Percentiles rank a stretch among this genome's conserved stretches.
phyloP scores from a whole-genome alignment of 2,797 vertebrate genomes.

The Acanthurus leucopareius region DNA sequence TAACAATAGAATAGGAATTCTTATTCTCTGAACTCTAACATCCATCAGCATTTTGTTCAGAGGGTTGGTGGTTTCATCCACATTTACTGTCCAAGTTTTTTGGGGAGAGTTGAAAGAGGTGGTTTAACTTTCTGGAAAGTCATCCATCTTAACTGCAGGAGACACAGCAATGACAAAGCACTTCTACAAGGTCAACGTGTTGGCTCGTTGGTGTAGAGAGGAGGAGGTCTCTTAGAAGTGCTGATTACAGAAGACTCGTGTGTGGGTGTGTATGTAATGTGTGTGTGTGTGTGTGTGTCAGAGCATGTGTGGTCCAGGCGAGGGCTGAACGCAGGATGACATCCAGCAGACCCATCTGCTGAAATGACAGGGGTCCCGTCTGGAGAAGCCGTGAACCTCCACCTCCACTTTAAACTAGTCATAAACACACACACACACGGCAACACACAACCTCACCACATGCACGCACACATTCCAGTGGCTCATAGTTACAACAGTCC shows the following conservation, averaged over 20 bases:
- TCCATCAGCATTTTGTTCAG: conserved; percentile 20
- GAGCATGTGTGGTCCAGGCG: conserved; percentile 71
- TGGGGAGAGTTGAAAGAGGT: conserved; percentile 16
- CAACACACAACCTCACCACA: conserved; percentile 21
- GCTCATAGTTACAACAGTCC: conserved; percentile 36
- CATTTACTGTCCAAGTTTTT: conserved; percentile 40
- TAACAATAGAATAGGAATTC: too few relatives aligned
- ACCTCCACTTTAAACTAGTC: conserved; percentile 57
- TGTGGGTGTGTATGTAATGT: conserved; percentile 19
- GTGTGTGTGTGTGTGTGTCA: conserved; percentile 16
- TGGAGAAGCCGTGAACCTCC: conserved; percentile 63
- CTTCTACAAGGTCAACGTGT: conserved; percentile 39
- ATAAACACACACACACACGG: conserved; percentile 34
- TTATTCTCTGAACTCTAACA: conserved; percentile 35
- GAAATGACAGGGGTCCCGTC: conserved; percentile 70
- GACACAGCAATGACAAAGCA: conserved; percentile 29
- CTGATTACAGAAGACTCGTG: conserved; percentile 47
- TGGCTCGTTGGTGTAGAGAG: conserved; percentile 33
- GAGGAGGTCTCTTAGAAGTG: conserved; percentile 31
- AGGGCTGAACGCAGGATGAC: conserved; percentile 59
- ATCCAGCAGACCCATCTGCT: conserved; percentile 72
- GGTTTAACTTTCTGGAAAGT: conserved; percentile 50
- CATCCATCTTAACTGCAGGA: conserved; percentile 45
- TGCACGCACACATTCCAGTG: conserved; percentile 32
- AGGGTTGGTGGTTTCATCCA: conserved; percentile 27